Percentiles rank a stretch among this genome's conserved stretches.
phyloP scores from a whole-genome alignment of 2,113 vertebrate genomes.

The Arothron firmamentum region DNA sequence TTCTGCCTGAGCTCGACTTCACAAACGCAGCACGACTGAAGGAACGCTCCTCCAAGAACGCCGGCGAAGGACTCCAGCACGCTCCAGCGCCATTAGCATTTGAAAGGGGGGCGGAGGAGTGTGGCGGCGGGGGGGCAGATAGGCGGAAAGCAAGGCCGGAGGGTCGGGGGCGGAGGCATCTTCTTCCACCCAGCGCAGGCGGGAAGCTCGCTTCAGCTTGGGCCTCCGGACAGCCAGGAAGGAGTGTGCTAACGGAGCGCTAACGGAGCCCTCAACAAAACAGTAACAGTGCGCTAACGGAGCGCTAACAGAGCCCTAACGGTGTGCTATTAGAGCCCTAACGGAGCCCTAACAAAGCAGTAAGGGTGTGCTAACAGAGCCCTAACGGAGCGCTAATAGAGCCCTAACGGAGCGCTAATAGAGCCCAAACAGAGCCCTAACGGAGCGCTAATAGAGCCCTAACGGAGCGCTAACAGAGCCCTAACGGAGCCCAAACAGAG shows the following conservation, averaged over 20 bases:
- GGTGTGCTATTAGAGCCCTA: too few relatives aligned
- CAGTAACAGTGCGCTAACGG: too few relatives aligned
- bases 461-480: too few relatives aligned
- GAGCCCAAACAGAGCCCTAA: too few relatives aligned
- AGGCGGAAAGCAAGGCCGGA: conserved; percentile 21
- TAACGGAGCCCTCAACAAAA: too few relatives aligned
- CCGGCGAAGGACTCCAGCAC: conserved; percentile 19
- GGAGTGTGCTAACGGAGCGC: conserved; percentile 6
- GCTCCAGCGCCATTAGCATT: conserved; percentile 63
- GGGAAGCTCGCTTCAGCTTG: conserved; percentile 33
- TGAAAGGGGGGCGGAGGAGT: conserved; percentile 39
- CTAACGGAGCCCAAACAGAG: too few relatives aligned
- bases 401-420: too few relatives aligned
- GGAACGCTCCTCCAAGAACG: conserved; percentile 45
- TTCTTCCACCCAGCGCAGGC: conserved; percentile 64
- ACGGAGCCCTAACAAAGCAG: too few relatives aligned
- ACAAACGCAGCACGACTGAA: conserved; percentile 54
- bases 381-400: too few relatives aligned
- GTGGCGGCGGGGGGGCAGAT: conserved; percentile 19
- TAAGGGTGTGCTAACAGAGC: too few relatives aligned
- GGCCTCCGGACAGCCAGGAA: conserved; percentile 28
- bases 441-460: too few relatives aligned
- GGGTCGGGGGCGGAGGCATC: conserved; percentile 22
- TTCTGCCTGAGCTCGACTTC: conserved; percentile 34
- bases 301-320: too few relatives aligned